Evolutionary conservation across 1,140 invertebrate genomes (phyloP), one percentile per base, ranked within the genome.

Genomic region (Drosophila teissieri): DNA sequence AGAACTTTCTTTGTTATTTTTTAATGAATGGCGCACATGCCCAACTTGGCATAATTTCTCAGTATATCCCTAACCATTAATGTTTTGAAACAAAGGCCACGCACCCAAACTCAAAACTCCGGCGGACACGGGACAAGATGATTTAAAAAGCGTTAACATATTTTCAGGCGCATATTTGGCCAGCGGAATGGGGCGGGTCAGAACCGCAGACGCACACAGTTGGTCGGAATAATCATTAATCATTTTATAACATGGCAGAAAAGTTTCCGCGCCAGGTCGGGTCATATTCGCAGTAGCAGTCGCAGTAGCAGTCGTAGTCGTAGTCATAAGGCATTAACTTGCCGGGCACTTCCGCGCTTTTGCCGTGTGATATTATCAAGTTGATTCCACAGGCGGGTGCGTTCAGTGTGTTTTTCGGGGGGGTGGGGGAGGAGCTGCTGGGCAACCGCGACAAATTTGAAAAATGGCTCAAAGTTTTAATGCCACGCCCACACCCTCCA

Each of bases 121-220:
- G 44, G 36, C n/a, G 15, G 15, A 54, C 31, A 12, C 40, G 40
- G 68, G 46, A 60, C 64, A 75, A 76, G 79, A 83, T 89, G 79
- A 86, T 86, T 86, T 86, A 79, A 86, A 86, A 88, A 73, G 80
- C 83, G 84, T 86, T 83, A 89, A 89, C 83, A 86, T 86, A 86
- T 88, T 86, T 80, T 67, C 79, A 54, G 60, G 67, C 67, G 52
- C 52, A 62, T 67, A 78, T 68, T 54, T 68, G 37, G 53, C 14
- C 34, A 39, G 19, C 27, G 48, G 5, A 42, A 22, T 27, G 17
- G 22, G 39, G 58, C 52, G 55, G 67, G 60, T 70, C 77, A 73
- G 17, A 76, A 42, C 52, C 80, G 42, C 80, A 68, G 49, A 63
- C 61, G 61, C 67, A 89, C 75, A 56, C 79, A 88, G 70, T 68